Base-by-base conservation (phyloP, 1,140 invertebrate genomes). In the Pygmarrhopalites habei region DNA sequence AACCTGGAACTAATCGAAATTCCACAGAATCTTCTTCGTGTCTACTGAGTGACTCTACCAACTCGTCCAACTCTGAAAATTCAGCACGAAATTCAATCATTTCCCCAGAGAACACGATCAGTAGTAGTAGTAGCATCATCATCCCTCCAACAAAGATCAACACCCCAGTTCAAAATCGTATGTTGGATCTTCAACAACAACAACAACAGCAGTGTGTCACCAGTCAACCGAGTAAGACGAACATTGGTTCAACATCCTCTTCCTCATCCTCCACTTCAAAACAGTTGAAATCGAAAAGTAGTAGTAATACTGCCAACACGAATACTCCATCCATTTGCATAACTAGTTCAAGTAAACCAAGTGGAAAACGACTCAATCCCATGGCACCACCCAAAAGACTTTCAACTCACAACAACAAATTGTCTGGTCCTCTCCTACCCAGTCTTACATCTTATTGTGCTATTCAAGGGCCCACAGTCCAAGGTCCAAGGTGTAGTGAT, bases 1-100 rank as follows among this genome's bases (percentile, higher is more conserved):
- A 68, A 21, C 60, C 67, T n/a, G 60, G 62, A 62, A 68, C 67
- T 62, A 68, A 68, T 68, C 59, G 67, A 60, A 62, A 68, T 68
- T 68, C 67, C 62, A 62, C 60, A 53, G 67, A 68, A 61, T 65
- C 62, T 41, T 68, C 67, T 14, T 68, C 47, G 53, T 58, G 46
- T 15, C 62, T 64, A 7, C 53, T 67, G 23, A 67, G 61, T 39
- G 65, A 59, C 43, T 51, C 53, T 14, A 26, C 61, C 39, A 55
- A 26, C 26, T 10, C 7, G 19, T 35, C 29, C 53, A 56, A 10
- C 7, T 41, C 53, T n/a, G 26, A n/a, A 5, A 39, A 44, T 28
- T 67, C 65, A 4, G 53, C 62, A 23, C 52, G 66, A 58, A 68
- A 67, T 64, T 67, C 65, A 63, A 67, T 67, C 58, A 64, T 67